These are phyloP conservation scores for Columba livia DNA, from an alignment of 2,113 vertebrate species.

Conservation along the genomic window DNA sequence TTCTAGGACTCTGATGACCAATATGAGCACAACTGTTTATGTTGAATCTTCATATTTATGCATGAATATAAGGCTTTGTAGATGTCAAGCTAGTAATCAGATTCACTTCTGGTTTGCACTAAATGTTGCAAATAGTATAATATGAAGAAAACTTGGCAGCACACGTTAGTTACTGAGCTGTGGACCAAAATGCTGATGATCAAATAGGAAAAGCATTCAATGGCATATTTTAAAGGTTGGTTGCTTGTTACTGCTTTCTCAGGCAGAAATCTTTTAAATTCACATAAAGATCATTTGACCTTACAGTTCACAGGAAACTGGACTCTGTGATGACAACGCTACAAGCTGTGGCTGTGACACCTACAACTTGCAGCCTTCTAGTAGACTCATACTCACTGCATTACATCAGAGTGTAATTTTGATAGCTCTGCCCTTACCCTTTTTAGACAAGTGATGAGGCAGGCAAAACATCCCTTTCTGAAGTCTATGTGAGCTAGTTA, in stretches of 20 bases:
- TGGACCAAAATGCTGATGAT: neutral
- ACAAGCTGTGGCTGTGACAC: neutral
- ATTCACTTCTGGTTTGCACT: neutral
- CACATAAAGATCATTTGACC: neutral
- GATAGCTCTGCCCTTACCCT: conserved; percentile 15
- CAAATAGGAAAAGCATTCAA: neutral
- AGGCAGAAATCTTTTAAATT: neutral
- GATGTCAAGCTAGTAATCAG: neutral
- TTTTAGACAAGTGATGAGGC: neutral
- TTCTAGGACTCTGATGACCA: neutral
- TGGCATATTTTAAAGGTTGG: neutral
- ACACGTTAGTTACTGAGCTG: neutral
- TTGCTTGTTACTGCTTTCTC: neutral
- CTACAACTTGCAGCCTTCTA: conserved; percentile 28
- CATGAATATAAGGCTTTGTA: neutral
- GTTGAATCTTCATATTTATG: neutral
- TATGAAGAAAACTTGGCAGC: neutral
- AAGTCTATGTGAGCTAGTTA: neutral
- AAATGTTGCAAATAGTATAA: neutral
- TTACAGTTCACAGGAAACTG: neutral
- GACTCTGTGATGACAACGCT: neutral
- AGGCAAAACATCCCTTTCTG: neutral
- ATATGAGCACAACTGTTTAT: neutral
- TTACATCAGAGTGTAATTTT: conserved; percentile 32
- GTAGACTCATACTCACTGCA: neutral